Conservation (phyloP, 2,888 invertebrate species). For the Drosophila macrospina region DNA sequence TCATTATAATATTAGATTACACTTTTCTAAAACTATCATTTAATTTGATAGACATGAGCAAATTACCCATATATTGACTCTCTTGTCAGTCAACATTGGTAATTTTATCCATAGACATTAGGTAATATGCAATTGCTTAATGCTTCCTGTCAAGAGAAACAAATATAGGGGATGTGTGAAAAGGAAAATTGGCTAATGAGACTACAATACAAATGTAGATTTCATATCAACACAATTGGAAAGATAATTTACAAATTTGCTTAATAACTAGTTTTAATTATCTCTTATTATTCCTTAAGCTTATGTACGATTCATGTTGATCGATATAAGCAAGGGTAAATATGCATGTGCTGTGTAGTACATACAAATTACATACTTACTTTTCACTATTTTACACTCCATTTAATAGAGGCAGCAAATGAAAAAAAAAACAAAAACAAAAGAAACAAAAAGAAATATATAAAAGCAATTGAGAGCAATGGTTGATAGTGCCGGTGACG, state of each 20-base stretch:
- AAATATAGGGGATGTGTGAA: background rate
- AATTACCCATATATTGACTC: too few relatives aligned
- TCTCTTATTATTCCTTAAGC: slow-evolving; percentile 7
- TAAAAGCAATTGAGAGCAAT: slow-evolving; percentile 21
- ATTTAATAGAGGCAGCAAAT: slow-evolving; percentile 4
- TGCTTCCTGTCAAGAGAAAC: background rate
- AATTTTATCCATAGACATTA: background rate
- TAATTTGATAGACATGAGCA: too few relatives aligned
- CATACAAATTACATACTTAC: slow-evolving; percentile 3
- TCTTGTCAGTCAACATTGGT: slow-evolving; percentile 1
- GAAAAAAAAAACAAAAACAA: too few relatives aligned
- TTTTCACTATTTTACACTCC: slow-evolving; percentile 10
- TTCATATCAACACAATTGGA: background rate
- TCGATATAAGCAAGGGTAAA: slow-evolving; percentile 10
- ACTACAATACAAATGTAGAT: background rate
- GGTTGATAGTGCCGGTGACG: slow-evolving; percentile 56
- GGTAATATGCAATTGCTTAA: background rate
- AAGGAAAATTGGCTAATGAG: background rate
- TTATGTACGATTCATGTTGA: slow-evolving; percentile 6
- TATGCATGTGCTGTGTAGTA: background rate
- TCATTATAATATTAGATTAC: too few relatives aligned
- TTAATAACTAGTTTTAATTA: background rate
- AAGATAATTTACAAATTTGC: background rate
- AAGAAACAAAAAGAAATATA: too few relatives aligned
- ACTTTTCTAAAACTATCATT: too few relatives aligned